These are phyloP conservation scores for Helobdella robusta DNA, from an alignment of 2,888 invertebrate species.

Conservation along the genomic window DNA sequence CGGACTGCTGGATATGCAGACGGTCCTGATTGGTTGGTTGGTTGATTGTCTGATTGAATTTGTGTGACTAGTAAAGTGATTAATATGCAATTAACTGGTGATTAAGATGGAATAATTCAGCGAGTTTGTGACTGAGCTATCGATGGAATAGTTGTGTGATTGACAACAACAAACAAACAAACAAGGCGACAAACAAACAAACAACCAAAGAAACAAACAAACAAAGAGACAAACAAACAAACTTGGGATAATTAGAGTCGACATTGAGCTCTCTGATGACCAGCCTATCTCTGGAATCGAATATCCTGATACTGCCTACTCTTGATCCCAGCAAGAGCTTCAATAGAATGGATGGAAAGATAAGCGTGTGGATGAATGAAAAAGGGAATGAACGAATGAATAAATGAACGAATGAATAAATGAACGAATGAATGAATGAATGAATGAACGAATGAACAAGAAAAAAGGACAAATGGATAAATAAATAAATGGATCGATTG, in stretches of 20 bases:
- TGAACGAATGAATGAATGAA: no score
- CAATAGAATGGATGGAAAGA: constrained; percentile 9
- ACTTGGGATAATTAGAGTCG: constrained; percentile 42
- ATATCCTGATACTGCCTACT: constrained; percentile 54
- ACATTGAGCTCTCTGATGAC: constrained; percentile 54
- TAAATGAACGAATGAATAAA: no score
- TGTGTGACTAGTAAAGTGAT: no score
- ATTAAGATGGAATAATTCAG: no score
- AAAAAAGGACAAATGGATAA: no score
- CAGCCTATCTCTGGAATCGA: constrained; percentile 57
- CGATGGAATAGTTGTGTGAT: neutral
- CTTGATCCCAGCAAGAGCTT: constrained; percentile 56
- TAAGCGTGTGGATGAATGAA: no score
- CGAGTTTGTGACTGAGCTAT: neutral
- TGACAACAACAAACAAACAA: no score
- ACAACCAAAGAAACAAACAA: neutral
- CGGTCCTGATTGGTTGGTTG: constrained; percentile 10
- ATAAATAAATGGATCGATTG: neutral
- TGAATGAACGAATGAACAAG: no score
- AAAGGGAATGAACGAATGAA: no score
- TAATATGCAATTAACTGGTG: no score
- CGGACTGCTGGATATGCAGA: constrained; percentile 16
- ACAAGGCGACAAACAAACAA: no score
- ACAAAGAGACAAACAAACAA: neutral
- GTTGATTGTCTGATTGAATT: no score